These are phyloP conservation scores for Ploceus nigricollis DNA, from an alignment of 2,113 vertebrate genomes.

Conservation along the genomic window DNA sequence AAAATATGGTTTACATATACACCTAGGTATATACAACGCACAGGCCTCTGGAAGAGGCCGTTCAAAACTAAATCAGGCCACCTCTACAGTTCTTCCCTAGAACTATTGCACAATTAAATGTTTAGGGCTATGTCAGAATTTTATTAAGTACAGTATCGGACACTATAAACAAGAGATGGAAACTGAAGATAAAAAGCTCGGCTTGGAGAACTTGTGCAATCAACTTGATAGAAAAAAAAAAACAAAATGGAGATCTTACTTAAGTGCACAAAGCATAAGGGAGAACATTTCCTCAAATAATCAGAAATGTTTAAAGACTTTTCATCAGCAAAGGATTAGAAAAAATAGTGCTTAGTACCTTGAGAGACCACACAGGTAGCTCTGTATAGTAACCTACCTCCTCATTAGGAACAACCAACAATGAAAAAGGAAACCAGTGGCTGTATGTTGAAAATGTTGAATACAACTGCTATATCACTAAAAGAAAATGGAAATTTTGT, in stretches of 20 bases:
- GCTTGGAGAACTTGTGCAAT: not conserved
- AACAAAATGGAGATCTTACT: not conserved
- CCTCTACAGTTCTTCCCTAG: not conserved
- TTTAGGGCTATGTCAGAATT: not conserved
- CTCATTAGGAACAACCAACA: not conserved
- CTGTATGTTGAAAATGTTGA: not conserved
- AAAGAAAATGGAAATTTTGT: not conserved
- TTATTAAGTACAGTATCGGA: not conserved
- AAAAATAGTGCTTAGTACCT: not conserved
- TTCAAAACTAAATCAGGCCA: not conserved
- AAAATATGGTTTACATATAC: not conserved
- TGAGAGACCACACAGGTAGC: conserved; percentile 12
- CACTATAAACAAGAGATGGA: conserved; percentile 6
- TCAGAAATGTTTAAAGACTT: conserved; percentile 22
- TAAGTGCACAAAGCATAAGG: not conserved
- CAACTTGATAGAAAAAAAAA: not conserved
- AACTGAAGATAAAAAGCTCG: not conserved
- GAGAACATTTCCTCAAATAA: conserved; percentile 28
- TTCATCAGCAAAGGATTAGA: not conserved
- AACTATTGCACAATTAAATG: not conserved
- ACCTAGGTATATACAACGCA: not conserved
- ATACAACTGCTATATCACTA: not conserved
- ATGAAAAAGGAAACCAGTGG: not conserved
- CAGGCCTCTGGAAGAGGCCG: not conserved
- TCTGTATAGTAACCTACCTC: not conserved